Evolutionary conservation across 2,797 vertebrate species (phyloP), one percentile per base, ranked within the genome.

Genomic region (Coregonus ussuriensis): DNA sequence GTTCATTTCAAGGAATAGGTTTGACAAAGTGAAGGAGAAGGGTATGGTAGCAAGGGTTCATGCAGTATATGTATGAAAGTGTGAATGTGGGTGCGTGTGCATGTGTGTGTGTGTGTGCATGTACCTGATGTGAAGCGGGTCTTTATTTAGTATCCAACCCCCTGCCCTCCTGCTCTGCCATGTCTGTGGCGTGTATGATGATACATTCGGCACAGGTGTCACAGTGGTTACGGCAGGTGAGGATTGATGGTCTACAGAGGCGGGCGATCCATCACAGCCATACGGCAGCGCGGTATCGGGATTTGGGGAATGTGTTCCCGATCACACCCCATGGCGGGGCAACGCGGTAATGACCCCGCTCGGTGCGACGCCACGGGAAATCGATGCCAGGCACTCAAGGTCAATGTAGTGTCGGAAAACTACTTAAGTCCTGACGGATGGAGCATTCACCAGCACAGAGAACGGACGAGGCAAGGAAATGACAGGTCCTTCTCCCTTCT

Each of bases 381-480:
- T 99, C 97, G 93, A 98, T 99, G 96, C 88, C 94, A 95, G 77
- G 77, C 95, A 95, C 94, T 98, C 96, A 98, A 99, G 97, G 97
- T 99, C 97, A 98, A 97, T 98, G 96, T 96, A 97, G 95, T 97
- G 96, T 96, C 97, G 95, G 95, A 96, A 97, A 97, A 96, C 96
- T 97, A 96, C 96, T 98, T 96, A 98, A 96, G 95, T 88, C 87
- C 94, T 98, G 97, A 98, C 94, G 93, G 95, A 98, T 98, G 94
- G 93, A 94, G 75, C 82, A 77, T 82, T 94, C 89, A 89, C 91
- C 93, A 92, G 93, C 92, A 87, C 91, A 91, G 93, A 92, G 93
- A 94, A 93, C 92, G 93, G 94, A 96, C 89, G 93, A 93, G 94
- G 95, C 92, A 91, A 91, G 93, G 92, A 92, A 93, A 87, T 95